Percentiles rank a stretch among this genome's conserved stretches.
phyloP scores from a whole-genome alignment of 2,113 vertebrate species.

The Gymnobelideus leadbeateri region DNA sequence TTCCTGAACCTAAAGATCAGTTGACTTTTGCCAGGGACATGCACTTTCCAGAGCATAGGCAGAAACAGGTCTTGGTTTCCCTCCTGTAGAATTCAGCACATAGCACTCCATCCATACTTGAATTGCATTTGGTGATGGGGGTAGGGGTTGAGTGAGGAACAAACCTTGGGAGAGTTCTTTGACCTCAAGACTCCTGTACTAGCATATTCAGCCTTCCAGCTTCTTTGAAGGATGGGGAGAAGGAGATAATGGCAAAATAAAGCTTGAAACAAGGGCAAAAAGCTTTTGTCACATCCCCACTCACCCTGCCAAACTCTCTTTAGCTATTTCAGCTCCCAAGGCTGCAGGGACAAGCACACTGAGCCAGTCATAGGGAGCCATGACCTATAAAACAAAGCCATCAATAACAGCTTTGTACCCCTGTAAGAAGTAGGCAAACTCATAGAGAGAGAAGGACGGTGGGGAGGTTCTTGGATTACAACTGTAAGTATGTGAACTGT shows the following conservation, averaged over 20 bases:
- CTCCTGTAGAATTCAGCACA: neutral
- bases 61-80: neutral
- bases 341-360: neutral
- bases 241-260: neutral
- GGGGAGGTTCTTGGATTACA: neutral
- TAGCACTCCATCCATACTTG: neutral
- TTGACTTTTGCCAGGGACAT: neutral
- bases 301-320: neutral
- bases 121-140: neutral
- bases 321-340: neutral
- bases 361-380: fast-evolving
- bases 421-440: fast-evolving
- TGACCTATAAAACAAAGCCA: neutral
- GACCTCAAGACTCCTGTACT: neutral
- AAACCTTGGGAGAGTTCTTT: neutral
- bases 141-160: neutral
- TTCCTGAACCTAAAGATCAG: neutral
- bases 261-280: neutral
- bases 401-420: neutral
- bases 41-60: neutral
- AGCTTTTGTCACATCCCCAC: fast-evolving
- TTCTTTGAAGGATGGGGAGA: neutral
- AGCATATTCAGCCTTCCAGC: neutral
- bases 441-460: neutral
- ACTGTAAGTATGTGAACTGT: neutral